These are phyloP conservation scores for Ameiurus melas DNA, from an alignment of 2,113 vertebrate genomes.

Conservation along the genomic window DNA sequence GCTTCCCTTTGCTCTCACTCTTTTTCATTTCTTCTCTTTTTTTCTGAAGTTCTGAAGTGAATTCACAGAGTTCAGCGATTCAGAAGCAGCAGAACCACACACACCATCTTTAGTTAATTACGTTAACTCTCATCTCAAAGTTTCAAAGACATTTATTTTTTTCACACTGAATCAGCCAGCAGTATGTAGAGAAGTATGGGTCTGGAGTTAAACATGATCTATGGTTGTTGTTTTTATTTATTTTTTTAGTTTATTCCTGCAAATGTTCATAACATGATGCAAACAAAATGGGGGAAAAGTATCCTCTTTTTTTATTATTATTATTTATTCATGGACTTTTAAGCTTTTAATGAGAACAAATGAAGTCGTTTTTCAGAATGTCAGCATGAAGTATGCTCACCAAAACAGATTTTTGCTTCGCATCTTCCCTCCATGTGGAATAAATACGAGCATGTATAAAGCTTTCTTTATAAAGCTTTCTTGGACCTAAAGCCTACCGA, in stretches of 20 bases:
- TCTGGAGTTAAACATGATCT: constrained; percentile 68
- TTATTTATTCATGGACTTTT: constrained; percentile 82
- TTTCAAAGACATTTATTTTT: constrained; percentile 63
- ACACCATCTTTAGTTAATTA: constrained; percentile 71
- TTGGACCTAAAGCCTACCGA: neutral
- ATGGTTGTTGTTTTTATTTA: constrained; percentile 12
- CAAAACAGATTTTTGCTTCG: constrained; percentile 75
- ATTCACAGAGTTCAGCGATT: constrained; percentile 70
- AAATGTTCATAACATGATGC: constrained; percentile 66
- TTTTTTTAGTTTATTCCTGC: constrained; percentile 54
- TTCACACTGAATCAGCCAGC: constrained; percentile 59
- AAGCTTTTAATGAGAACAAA: constrained; percentile 85
- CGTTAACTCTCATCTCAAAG: constrained; percentile 73
- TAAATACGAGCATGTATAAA: constrained; percentile 67
- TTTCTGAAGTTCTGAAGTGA: constrained; percentile 69
- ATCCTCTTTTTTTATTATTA: constrained; percentile 71
- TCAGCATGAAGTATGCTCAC: constrained; percentile 77
- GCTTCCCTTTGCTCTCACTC: constrained; percentile 32
- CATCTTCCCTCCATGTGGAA: constrained; percentile 68
- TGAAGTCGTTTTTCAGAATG: constrained; percentile 75
- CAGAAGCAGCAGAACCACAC: constrained; percentile 64
- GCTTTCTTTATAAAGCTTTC: constrained; percentile 65
- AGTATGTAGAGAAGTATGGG: constrained; percentile 59
- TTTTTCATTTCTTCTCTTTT: constrained; percentile 72
- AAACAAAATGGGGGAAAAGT: constrained; percentile 59